Base-by-base conservation (phyloP, 2,888 invertebrate species). In the Panzeria rudis region DNA sequence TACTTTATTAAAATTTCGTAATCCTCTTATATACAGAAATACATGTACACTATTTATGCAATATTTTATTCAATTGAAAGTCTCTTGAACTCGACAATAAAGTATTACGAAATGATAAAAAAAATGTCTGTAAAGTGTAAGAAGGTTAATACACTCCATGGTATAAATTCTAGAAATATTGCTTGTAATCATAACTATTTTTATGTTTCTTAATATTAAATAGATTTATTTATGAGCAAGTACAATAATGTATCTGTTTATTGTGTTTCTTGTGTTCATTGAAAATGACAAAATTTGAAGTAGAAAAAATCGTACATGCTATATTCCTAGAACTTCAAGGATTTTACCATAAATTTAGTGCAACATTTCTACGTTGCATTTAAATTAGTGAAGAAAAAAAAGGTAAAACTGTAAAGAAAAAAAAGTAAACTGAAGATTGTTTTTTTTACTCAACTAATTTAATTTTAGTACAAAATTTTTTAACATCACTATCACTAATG, bases 1-100 rank as follows among this genome's bases (percentile, higher is more conserved):
- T 50, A 69, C 15, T 54, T 23, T 23, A 81, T 68, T 38, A 81
- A 62, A 79, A 69, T 66, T 15, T 75, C 9, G 9, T 75, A 75
- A 81, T 66, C 75, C 69, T 75, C 81, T 81, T 71, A 38, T 25
- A 38, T 71, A 47, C 17, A 38, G 13, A 62, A 3, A 25, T 35
- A 44, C 23, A 29, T 50, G 7, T 38, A 9, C 8, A 32, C 1
- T 15, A 35, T 52, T 56, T 54, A 25, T 68, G 56, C 13, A 47
- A 56, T 50, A 56, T 66, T 62, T 54, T 69, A 69, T 82, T 25
- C 64, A 64, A 69, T 82, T 82, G 69, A 20, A 56, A 82, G 75
- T 54, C 82, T 76, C 64, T 76, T 82, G 76, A 82, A 82, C 81
- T 56, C 69, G 15, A 61, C 41, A 52, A 9, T n/a, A 44, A 44